phyloP scores from a whole-genome alignment of 2,797 vertebrate genomes.

The Clarias platycephalus region DNA sequence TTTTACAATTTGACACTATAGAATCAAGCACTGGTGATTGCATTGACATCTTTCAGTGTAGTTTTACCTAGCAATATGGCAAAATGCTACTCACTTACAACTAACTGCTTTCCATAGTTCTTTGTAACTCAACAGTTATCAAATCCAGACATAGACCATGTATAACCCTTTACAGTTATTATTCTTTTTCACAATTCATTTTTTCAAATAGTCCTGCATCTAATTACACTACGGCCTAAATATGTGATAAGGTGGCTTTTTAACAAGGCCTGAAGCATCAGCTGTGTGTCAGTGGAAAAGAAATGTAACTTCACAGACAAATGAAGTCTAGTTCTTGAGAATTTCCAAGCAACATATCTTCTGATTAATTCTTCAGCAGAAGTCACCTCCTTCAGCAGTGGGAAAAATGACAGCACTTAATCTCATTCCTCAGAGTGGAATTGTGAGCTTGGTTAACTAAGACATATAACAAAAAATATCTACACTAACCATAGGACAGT shows the following conservation, averaged over 20 bases:
- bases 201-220: background rate
- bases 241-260: background rate
- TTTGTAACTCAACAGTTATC: background rate
- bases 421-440: background rate
- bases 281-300: background rate
- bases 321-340: background rate
- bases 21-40: background rate
- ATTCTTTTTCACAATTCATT: background rate
- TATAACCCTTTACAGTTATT: background rate
- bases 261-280: background rate
- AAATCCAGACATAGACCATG: background rate
- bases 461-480: background rate
- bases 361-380: constrained; percentile 1
- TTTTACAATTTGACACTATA: background rate
- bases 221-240: background rate
- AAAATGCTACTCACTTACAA: background rate
- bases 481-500: background rate
- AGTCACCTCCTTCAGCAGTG: background rate
- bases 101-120: background rate
- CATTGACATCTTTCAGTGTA: background rate
- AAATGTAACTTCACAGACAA: background rate
- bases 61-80: background rate
- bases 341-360: constrained; percentile 3
- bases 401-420: background rate
- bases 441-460: background rate